Conservation (phyloP, 2,113 vertebrate species). For the Mesembrinibis cayennensis region DNA sequence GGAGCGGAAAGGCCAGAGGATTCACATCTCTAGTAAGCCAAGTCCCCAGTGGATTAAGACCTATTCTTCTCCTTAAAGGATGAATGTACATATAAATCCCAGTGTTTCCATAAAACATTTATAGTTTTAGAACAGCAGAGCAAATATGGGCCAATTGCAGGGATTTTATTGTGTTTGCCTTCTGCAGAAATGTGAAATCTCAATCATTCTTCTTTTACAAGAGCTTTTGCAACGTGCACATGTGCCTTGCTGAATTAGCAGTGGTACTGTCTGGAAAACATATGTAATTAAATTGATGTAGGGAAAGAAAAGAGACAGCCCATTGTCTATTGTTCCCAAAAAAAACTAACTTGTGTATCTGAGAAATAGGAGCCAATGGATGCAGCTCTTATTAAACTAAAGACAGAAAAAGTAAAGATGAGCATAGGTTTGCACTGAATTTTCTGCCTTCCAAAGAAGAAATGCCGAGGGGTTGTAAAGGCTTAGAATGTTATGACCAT, state of each 20-base stretch:
- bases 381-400: neutral
- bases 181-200: constrained; percentile 71
- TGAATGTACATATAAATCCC: constrained; percentile 57
- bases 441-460: neutral
- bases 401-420: neutral
- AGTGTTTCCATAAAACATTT: constrained; percentile 66
- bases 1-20: constrained; percentile 22
- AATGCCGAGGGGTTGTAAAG: neutral
- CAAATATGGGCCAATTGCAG: constrained; percentile 45
- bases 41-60: constrained; percentile 37
- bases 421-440: neutral
- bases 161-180: constrained; percentile 67
- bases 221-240: constrained; percentile 70
- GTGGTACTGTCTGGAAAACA: constrained; percentile 73
- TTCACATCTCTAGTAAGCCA: constrained; percentile 37
- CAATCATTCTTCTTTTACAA: constrained; percentile 69
- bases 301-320: neutral
- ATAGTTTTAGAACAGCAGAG: constrained; percentile 59
- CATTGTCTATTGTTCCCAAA: constrained; percentile 48
- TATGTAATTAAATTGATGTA: constrained; percentile 64
- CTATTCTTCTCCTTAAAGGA: constrained; percentile 69
- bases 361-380: neutral
- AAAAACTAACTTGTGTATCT: neutral
- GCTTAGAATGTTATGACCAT: neutral
- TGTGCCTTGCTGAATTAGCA: constrained; percentile 69